Evolutionary conservation across 2,113 vertebrate species (phyloP).

Genomic region (Cisticola juncidis): DNA sequence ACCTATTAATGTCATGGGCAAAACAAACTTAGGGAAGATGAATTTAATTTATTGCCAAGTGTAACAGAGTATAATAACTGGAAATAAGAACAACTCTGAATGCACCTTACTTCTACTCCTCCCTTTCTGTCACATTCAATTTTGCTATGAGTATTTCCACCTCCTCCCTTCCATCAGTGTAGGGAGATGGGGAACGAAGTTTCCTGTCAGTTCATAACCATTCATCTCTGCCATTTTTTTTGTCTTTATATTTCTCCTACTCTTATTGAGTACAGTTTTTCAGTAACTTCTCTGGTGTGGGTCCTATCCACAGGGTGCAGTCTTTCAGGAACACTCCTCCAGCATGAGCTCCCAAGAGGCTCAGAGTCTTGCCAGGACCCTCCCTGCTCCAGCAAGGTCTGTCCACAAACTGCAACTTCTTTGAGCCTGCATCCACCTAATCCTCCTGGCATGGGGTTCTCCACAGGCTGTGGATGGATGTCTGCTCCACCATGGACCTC

Average conservation of each 20-base stretch:
- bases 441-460: rapidly evolving
- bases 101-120: rapidly evolving
- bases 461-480: rapidly evolving
- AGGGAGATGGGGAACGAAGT: background rate
- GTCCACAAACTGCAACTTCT: background rate
- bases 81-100: background rate
- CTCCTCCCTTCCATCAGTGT: background rate
- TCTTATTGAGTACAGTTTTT: background rate
- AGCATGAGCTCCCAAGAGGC: background rate
- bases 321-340: background rate
- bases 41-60: background rate
- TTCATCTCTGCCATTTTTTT: background rate
- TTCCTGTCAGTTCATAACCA: background rate
- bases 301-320: background rate
- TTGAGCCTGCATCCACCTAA: background rate
- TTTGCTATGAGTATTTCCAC: background rate
- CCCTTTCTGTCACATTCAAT: background rate
- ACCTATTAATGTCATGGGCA: background rate
- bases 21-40: background rate
- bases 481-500: background rate
- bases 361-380: background rate
- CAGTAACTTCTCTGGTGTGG: background rate
- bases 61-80: background rate
- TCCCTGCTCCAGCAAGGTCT: background rate
- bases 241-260: background rate